A percentile compares a stretch with the other conserved stretches of the same genome.
Conservation (phyloP, 2,797 vertebrate genomes). For the Meriones psammophilus region DNA sequence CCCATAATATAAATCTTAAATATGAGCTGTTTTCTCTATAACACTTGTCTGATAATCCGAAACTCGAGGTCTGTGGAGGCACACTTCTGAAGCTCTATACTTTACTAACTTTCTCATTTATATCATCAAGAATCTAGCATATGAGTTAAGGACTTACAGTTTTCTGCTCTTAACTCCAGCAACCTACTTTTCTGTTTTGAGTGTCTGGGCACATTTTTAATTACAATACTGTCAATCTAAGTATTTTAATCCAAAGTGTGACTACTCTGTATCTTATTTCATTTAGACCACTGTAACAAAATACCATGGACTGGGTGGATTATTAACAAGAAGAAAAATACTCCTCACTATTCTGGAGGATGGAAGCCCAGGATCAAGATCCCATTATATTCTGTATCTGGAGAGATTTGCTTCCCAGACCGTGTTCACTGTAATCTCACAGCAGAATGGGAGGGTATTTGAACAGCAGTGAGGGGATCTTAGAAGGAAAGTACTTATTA, state of each 20-base stretch:
- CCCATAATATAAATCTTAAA: not conserved
- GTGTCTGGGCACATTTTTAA: not conserved
- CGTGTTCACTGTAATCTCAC: not conserved
- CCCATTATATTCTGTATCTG: not conserved
- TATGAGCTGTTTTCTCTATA: not conserved
- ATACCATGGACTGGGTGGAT: not conserved
- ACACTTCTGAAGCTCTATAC: not conserved
- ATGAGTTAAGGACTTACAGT: not conserved
- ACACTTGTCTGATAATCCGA: not conserved
- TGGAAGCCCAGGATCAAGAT: not conserved
- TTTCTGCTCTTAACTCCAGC: not conserved
- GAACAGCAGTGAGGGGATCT: not conserved
- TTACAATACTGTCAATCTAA: not conserved
- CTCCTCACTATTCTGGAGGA: not conserved
- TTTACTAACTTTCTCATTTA: constrained; percentile 20
- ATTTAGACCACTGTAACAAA: not conserved
- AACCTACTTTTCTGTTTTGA: constrained; percentile 3
- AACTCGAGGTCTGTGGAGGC: not conserved
- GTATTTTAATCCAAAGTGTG: constrained; percentile 53
- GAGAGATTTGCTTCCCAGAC: not conserved
- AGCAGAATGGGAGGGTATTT: not conserved
- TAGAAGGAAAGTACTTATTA: not conserved
- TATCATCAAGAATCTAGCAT: not conserved
- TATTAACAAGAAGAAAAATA: not conserved
- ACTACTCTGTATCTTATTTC: not conserved